Conservation (phyloP, 2,113 vertebrate species). For the Pedetes capensis region DNA sequence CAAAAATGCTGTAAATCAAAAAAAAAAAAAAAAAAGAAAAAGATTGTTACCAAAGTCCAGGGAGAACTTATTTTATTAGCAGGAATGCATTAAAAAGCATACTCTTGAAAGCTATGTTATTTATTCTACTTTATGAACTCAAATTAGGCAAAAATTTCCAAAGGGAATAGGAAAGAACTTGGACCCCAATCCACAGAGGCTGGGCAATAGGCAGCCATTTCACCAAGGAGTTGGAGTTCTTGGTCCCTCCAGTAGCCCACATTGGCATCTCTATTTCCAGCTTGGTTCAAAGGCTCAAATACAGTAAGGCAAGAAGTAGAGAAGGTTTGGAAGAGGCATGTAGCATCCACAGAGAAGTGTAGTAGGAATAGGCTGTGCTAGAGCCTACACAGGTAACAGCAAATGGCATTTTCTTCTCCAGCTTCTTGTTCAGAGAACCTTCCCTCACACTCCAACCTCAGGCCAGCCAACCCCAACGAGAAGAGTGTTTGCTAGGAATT, state of each 20-base stretch:
- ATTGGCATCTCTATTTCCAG: not conserved
- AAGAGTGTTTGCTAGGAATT: not conserved
- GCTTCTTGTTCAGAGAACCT: not conserved
- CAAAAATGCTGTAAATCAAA: conserved; percentile 35
- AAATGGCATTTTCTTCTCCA: not conserved
- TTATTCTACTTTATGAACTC: conserved; percentile 1
- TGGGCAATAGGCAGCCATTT: not conserved
- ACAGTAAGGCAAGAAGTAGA: not conserved
- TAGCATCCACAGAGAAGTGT: not conserved
- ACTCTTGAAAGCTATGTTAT: conserved; percentile 4
- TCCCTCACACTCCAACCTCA: not conserved
- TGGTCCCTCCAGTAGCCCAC: not conserved
- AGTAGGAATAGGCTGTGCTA: not conserved
- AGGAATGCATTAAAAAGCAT: not conserved
- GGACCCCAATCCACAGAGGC: not conserved
- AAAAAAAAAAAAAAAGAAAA: conserved; percentile 22
- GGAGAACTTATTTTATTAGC: conserved; percentile 24
- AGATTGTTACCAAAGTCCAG: conserved; percentile 4
- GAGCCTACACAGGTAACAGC: not conserved
- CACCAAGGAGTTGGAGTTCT: not conserved
- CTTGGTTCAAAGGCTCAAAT: conserved; percentile 30
- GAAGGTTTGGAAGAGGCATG: not conserved
- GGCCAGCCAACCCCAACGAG: not conserved
- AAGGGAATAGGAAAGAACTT: not conserved
- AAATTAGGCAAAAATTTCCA: not conserved